Conservation (phyloP, 1,140 invertebrate species). For the Littorina saxatilis region DNA sequence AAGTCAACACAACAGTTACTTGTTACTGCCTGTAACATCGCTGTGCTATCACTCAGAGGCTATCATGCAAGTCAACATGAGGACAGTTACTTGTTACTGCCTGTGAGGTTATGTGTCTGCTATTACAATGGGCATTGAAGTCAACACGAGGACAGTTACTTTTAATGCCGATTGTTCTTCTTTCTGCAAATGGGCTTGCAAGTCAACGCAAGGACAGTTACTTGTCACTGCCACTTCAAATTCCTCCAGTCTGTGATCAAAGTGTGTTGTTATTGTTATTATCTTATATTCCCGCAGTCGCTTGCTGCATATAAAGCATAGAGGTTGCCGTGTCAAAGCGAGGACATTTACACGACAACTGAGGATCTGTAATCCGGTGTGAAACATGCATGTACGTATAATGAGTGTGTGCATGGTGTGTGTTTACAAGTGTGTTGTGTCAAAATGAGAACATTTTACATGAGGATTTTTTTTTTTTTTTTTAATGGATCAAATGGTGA, state of each 20-base stretch:
- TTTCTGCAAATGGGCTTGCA: background rate
- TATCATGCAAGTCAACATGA: background rate
- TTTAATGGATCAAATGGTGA: background rate
- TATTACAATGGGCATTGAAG: background rate
- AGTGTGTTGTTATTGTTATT: background rate
- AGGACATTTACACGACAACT: slow-evolving; percentile 25
- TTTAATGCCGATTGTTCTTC: background rate
- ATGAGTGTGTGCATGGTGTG: background rate
- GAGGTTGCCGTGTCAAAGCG: slow-evolving; percentile 14
- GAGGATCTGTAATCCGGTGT: background rate
- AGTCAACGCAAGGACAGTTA: slow-evolving; percentile 32
- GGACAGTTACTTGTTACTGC: slow-evolving; percentile 8
- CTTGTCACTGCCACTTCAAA: slow-evolving; percentile 5
- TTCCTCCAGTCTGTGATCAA: slow-evolving; percentile 1
- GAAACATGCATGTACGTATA: background rate
- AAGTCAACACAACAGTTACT: slow-evolving; percentile 16
- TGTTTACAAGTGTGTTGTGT: background rate
- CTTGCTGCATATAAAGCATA: background rate
- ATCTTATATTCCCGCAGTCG: background rate
- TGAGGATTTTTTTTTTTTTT: background rate
- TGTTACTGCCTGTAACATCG: background rate
- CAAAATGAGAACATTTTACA: slow-evolving; percentile 25
- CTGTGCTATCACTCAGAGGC: background rate
- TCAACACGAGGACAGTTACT: slow-evolving; percentile 30
- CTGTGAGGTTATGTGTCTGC: background rate